phyloP scores from a whole-genome alignment of 2,888 invertebrate genomes.

The Mimas tiliae region DNA sequence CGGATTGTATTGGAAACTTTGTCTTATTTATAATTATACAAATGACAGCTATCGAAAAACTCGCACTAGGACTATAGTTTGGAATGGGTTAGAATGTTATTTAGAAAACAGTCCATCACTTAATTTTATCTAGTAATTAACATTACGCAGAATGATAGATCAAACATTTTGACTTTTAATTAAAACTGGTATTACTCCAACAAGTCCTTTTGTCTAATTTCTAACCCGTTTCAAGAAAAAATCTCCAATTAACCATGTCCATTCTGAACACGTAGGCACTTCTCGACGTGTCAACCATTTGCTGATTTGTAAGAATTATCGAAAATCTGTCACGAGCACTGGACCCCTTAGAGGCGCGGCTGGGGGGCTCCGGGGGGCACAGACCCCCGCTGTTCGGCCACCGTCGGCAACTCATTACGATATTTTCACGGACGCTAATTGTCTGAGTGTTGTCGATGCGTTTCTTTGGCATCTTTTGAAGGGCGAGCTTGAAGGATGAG shows the following conservation, averaged over 20 bases:
- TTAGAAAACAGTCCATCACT: no score
- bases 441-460: conserved; percentile 36
- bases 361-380: conserved; percentile 17
- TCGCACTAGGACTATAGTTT: no score
- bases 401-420: conserved; percentile 36
- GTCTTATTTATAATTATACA: no score
- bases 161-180: no score
- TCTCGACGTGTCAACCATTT: conserved; percentile 34
- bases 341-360: conserved; percentile 29
- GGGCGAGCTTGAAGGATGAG: conserved; percentile 24
- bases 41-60: no score
- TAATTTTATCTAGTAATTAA: no score
- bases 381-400: conserved; percentile 21
- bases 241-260: conserved; percentile 7
- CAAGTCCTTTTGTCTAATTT: background rate
- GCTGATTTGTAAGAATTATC: conserved; percentile 37
- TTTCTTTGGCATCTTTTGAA: conserved; percentile 30
- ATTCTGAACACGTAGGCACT: conserved; percentile 29
- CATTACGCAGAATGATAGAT: no score
- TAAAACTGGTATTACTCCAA: no score
- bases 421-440: conserved; percentile 38
- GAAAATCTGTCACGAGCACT: conserved; percentile 40
- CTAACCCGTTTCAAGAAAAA: conserved; percentile 6
- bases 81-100: no score
- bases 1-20: no score